These are phyloP conservation scores for Cylas formicarius DNA, from an alignment of 1,140 invertebrate species.

Conservation along the genomic window DNA sequence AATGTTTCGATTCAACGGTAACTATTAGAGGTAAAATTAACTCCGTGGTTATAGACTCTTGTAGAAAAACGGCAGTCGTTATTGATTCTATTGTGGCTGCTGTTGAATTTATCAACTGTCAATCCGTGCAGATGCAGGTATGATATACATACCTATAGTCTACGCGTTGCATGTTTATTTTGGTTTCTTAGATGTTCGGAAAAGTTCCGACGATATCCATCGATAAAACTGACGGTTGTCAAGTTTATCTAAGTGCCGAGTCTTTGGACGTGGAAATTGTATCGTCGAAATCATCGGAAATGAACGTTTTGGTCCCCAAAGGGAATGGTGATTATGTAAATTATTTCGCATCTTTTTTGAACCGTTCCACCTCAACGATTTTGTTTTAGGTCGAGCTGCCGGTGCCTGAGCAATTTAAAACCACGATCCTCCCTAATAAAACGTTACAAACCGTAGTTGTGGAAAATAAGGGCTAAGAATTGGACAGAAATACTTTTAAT, in stretches of 20 bases:
- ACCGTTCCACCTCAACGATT: background rate
- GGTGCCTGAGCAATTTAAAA: slow-evolving; percentile 96
- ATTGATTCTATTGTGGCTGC: slow-evolving; percentile 93
- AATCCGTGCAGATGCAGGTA: slow-evolving; percentile 96
- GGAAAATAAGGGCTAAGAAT: slow-evolving; percentile 59
- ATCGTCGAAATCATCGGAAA: slow-evolving; percentile 94
- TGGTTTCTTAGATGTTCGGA: slow-evolving; percentile 23
- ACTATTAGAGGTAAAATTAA: slow-evolving; percentile 93
- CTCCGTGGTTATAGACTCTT: slow-evolving; percentile 91
- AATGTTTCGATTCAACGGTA: slow-evolving; percentile 81
- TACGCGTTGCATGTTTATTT: slow-evolving; percentile 9
- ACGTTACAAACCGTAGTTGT: slow-evolving; percentile 64
- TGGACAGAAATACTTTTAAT: background rate
- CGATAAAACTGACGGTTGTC: slow-evolving; percentile 98
- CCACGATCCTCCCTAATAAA: slow-evolving; percentile 60
- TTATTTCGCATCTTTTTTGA: background rate
- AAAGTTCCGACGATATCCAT: slow-evolving; percentile 92
- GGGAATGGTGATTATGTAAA: slow-evolving; percentile 76
- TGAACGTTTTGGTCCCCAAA: slow-evolving; percentile 93
- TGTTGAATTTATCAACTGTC: slow-evolving; percentile 97
- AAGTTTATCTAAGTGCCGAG: slow-evolving; percentile 88
- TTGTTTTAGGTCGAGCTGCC: slow-evolving; percentile 62
- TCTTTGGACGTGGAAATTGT: slow-evolving; percentile 88
- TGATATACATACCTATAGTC: background rate
- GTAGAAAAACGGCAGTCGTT: slow-evolving; percentile 91